phyloP scores from a whole-genome alignment of 35 echinoderm and acorn worm genomes.

The Ophiothrix spiculata region DNA sequence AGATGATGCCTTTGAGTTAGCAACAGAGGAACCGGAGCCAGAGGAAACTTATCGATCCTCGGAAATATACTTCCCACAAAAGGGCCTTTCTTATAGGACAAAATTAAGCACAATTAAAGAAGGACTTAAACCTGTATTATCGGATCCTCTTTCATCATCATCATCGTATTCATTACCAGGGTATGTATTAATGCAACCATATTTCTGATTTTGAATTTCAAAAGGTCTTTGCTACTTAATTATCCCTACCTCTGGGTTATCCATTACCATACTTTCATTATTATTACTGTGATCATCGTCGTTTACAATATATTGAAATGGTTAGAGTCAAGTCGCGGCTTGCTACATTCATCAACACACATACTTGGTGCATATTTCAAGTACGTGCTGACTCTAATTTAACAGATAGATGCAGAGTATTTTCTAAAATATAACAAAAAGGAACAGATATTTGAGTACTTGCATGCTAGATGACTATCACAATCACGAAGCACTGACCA shows the following conservation, averaged over 20 bases:
- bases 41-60: not conserved
- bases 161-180: not conserved
- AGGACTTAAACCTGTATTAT: conserved; percentile 19
- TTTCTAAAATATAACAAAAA: not conserved
- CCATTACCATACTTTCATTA: not conserved
- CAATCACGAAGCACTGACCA: too few species aligned
- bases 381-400: not conserved
- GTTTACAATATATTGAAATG: not conserved
- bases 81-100: not conserved
- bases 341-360: not conserved
- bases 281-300: not conserved
- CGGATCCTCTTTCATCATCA: conserved; percentile 8
- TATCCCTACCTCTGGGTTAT: not conserved
- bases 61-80: not conserved
- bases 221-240: not conserved
- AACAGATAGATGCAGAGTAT: not conserved
- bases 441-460: too few species aligned
- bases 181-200: conserved; percentile 2
- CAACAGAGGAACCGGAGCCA: not conserved
- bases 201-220: not conserved
- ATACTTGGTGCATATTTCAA: too few species aligned
- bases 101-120: conserved; percentile 23
- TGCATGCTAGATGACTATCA: too few species aligned
- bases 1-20: not conserved
- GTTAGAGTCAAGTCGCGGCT: not conserved